Percentiles rank a stretch among this genome's conserved stretches.
These are phyloP conservation scores for Crocuta crocuta DNA, from an alignment of 2,113 vertebrate genomes.

Conservation along the genomic window DNA sequence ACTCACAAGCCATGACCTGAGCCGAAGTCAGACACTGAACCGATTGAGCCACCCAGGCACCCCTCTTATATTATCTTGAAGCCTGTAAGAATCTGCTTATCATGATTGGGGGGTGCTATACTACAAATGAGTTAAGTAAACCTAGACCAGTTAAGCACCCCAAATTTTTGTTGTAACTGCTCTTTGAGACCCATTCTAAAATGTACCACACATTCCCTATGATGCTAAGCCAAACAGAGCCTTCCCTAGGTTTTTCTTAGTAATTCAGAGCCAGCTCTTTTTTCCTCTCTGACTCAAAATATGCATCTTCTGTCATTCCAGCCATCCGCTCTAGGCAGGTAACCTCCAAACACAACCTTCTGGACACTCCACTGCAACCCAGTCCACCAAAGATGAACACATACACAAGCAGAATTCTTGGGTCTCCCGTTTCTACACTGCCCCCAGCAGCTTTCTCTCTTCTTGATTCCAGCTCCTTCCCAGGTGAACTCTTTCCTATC, in stretches of 20 bases:
- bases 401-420: not conserved
- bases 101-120: not conserved
- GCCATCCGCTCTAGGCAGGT: not conserved
- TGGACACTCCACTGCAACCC: not conserved
- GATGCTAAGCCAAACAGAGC: not conserved
- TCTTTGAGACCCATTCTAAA: not conserved
- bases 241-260: not conserved
- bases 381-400: not conserved
- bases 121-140: conserved; percentile 28
- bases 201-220: not conserved
- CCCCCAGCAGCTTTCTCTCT: not conserved
- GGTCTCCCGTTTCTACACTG: not conserved
- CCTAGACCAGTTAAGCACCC: not conserved
- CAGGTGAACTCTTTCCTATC: not conserved
- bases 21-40: too few relatives aligned
- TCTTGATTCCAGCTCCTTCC: not conserved
- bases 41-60: too few relatives aligned
- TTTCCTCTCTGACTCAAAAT: not conserved
- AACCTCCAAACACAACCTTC: not conserved
- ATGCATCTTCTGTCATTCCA: not conserved
- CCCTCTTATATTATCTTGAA: conserved; percentile 7
- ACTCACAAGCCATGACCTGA: too few relatives aligned
- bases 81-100: not conserved
- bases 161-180: not conserved
- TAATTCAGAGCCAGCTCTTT: not conserved